Evolutionary conservation across 2,113 vertebrate genomes (phyloP).

Genomic region (Percina caprodes): DNA sequence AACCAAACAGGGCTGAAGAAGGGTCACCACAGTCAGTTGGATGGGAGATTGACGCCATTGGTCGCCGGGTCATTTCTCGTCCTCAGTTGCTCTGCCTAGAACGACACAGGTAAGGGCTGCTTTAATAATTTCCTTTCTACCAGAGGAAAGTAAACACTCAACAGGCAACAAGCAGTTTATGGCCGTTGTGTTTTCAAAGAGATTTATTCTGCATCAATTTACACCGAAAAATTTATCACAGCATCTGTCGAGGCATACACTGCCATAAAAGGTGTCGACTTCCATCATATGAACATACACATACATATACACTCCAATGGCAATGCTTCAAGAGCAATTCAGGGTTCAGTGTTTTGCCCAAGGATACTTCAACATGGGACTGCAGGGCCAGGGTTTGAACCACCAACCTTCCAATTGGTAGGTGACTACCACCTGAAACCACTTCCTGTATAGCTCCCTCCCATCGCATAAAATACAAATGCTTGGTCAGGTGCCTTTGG

Average conservation of each 20-base stretch:
- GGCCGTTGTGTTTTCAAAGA: constrained; percentile 57
- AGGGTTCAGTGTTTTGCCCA: too few species aligned
- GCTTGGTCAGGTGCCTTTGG: too few species aligned
- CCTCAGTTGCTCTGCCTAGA: constrained; percentile 9
- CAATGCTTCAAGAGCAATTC: too few species aligned
- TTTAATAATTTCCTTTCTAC: constrained; percentile 55
- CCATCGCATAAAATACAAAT: too few species aligned
- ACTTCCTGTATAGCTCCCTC: too few species aligned
- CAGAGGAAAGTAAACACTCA: constrained; percentile 65
- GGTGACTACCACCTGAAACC: too few species aligned
- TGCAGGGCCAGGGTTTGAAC: too few species aligned
- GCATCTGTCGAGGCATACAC: constrained; percentile 63
- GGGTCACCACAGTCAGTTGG: neutral
- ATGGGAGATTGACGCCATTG: constrained; percentile 1
- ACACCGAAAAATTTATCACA: constrained; percentile 65
- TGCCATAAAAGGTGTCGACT: too few species aligned
- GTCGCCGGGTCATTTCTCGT: neutral
- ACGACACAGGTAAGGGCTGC: constrained; percentile 3
- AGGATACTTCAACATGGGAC: too few species aligned
- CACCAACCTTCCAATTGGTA: too few species aligned
- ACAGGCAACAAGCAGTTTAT: constrained; percentile 66
- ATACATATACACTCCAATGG: too few species aligned
- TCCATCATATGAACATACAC: too few species aligned
- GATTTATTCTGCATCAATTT: constrained; percentile 72
- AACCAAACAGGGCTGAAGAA: constrained; percentile 19